phyloP scores from a whole-genome alignment of 1,140 invertebrate species.

The Paralvinella palmiformis region DNA sequence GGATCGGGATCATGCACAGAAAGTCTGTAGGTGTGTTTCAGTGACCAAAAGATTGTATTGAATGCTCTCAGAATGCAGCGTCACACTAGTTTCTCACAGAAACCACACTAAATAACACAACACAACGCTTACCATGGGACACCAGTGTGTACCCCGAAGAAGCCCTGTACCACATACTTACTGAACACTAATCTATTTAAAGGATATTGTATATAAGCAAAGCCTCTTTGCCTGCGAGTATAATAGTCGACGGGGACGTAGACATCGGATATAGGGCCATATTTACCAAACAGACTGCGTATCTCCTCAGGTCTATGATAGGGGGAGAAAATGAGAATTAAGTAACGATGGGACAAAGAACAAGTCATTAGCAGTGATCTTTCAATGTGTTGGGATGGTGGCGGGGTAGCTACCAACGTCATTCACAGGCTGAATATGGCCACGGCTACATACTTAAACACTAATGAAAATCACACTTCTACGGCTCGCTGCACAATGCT shows the following conservation, averaged over 20 bases:
- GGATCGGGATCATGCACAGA: background rate
- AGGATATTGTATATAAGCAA: constrained; percentile 45
- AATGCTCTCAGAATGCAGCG: background rate
- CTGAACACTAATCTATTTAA: background rate
- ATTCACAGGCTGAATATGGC: background rate
- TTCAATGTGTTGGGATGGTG: background rate
- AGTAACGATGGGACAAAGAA: background rate
- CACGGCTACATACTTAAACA: no score
- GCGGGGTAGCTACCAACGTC: background rate
- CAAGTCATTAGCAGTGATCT: background rate
- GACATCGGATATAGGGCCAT: constrained; percentile 40
- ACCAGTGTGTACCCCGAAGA: background rate
- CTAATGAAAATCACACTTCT: no score
- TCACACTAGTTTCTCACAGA: background rate
- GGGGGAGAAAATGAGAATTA: background rate
- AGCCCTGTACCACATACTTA: background rate
- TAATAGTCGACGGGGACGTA: constrained; percentile 47
- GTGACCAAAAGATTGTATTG: background rate
- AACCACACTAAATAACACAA: background rate
- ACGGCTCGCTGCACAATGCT: no score
- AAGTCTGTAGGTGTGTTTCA: background rate
- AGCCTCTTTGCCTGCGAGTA: constrained; percentile 36
- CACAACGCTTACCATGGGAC: background rate
- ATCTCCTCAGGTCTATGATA: constrained; percentile 27
- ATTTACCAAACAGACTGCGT: constrained; percentile 39